Percentiles rank a stretch among this genome's conserved stretches.
Evolutionary conservation across 2,113 vertebrate genomes (phyloP).

Genomic region (Notothenia rossii): DNA sequence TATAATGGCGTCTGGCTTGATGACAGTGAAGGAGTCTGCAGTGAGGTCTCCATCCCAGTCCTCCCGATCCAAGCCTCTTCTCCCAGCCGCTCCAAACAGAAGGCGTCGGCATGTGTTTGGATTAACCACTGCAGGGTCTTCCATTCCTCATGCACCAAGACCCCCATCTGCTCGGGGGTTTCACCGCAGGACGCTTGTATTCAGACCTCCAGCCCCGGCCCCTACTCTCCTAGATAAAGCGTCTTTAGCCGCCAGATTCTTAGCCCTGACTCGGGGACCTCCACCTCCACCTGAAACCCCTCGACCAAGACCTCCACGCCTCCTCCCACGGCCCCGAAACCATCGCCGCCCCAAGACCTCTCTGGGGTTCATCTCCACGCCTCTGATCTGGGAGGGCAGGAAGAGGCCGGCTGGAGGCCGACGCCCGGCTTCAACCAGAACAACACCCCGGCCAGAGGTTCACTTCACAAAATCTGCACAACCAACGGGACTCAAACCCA

Average conservation of each 20-base stretch:
- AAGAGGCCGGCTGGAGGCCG: constrained; percentile 73
- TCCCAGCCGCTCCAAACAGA: not conserved
- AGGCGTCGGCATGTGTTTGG: constrained; percentile 5
- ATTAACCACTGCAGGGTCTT: not conserved
- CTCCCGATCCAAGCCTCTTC: not conserved
- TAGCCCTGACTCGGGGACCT: not conserved
- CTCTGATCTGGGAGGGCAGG: constrained; percentile 86
- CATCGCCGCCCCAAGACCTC: constrained; percentile 68
- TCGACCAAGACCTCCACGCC: constrained; percentile 33
- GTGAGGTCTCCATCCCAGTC: constrained; percentile 4
- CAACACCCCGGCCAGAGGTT: constrained; percentile 35
- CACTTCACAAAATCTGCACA: constrained; percentile 76
- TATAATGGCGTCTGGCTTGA: constrained; percentile 21
- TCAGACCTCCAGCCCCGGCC: not conserved
- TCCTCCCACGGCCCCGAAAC: constrained; percentile 4
- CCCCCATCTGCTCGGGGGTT: not conserved
- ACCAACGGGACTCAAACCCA: constrained; percentile 3
- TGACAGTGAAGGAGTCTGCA: constrained; percentile 39
- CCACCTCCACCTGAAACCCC: constrained; percentile 22
- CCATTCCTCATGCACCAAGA: not conserved
- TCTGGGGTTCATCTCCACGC: constrained; percentile 89
- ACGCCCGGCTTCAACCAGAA: constrained; percentile 16
- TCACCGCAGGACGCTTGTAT: not conserved
- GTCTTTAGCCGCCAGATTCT: not conserved
- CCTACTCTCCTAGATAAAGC: not conserved